Percentiles rank a stretch among this genome's conserved stretches.
These are phyloP conservation scores for Archips crataeganus DNA, from an alignment of 2,888 invertebrate species.

Conservation along the genomic window DNA sequence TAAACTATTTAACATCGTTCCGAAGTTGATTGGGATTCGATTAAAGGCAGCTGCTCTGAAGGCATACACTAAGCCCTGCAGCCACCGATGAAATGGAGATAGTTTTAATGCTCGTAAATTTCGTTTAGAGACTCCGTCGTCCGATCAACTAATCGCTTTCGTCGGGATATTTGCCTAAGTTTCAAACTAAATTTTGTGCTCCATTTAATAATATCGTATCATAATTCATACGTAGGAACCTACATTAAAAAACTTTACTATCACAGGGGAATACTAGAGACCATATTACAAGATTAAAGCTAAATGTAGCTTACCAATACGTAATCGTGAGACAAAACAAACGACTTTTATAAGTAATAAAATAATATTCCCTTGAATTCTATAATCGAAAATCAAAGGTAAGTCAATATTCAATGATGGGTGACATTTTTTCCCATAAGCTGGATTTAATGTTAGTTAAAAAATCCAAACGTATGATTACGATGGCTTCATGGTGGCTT, in stretches of 20 bases:
- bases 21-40: slow-evolving; percentile 80
- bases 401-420: not conserved
- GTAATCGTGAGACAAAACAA: too few species aligned
- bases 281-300: not conserved
- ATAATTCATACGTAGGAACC: slow-evolving; percentile 20
- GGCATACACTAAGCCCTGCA: slow-evolving; percentile 67
- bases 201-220: slow-evolving; percentile 32
- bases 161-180: slow-evolving; percentile 68
- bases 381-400: not conserved
- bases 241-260: slow-evolving; percentile 12
- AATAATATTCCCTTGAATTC: not conserved
- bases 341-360: not conserved
- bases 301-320: not conserved
- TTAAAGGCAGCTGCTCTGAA: slow-evolving; percentile 76
- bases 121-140: slow-evolving; percentile 69
- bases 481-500: slow-evolving; percentile 59
- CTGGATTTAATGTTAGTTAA: slow-evolving; percentile 9
- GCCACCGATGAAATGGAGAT: slow-evolving; percentile 78
- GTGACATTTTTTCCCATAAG: slow-evolving; percentile 17
- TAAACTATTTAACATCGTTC: slow-evolving; percentile 77
- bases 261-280: not conserved
- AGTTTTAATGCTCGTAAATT: slow-evolving; percentile 84
- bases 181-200: slow-evolving; percentile 62
- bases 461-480: slow-evolving; percentile 35
- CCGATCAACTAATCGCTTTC: slow-evolving; percentile 77